Base-by-base conservation (phyloP, 2,113 vertebrate genomes). In the Rhineura floridana region DNA sequence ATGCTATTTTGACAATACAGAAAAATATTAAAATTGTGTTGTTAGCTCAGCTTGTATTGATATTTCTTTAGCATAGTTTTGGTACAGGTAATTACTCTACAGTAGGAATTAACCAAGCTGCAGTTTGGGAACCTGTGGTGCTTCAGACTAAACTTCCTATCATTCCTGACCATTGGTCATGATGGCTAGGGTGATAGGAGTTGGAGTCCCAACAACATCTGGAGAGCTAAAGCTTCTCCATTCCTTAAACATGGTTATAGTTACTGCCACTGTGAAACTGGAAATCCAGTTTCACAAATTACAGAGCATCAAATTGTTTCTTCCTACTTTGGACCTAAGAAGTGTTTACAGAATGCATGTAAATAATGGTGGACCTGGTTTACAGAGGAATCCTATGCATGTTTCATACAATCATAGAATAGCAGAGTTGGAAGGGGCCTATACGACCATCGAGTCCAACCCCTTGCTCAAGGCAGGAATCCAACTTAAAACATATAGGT, bases 1-100 rank as follows among this genome's bases (percentile, higher is more conserved):
- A 59, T n/a, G n/a, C 30, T 81, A 48, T 72, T 73, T 36, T 72
- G 21, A 50, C 33, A 13, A 21, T 42, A 44, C 30, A 67, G 15
- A 10, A 70, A 62, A 77, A 87, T 46, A 70, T 85, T 90, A 91
- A 39, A 67, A 77, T 19, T 65, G 9, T 76, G 77, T 11, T 46
- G 50, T 13, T 2, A 75, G 3, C 3, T 48, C 23, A 69, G 1
- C 84, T 36, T 70, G 33, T 4, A 5, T n/a, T 72, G 44, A 52
- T 89, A 39, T 80, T 83, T 79, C 62, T 9, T n/a, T 83, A 42
- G 63, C 0, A 0, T 70, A 8, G 12, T 0, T 83, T 8, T 82
- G 13, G 13, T 50, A 78, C 3, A 33, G 12, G 70, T 88, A 80
- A 44, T 39, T 65, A 4, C 6, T 0, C 62, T 90, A n/a, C 69